A percentile compares a stretch with the other conserved stretches of the same genome.
Conservation (phyloP, 2,113 vertebrate genomes). For the Petaurus breviceps region DNA sequence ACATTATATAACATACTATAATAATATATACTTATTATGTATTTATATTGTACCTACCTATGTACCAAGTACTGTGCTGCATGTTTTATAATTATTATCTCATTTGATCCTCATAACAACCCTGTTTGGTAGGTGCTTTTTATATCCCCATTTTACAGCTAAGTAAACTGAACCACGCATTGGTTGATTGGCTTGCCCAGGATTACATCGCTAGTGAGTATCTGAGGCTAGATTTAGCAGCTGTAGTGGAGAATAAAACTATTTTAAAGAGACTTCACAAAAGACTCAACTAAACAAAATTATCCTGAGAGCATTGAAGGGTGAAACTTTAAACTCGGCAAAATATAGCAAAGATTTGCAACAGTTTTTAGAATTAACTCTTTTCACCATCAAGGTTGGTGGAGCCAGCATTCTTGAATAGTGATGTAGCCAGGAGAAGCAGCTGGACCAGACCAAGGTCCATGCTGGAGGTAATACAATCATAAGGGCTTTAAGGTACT, state of each 20-base stretch:
- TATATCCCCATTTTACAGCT: background rate
- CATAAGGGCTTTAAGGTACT: background rate
- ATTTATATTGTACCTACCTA: background rate
- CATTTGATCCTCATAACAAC: background rate
- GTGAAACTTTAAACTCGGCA: background rate
- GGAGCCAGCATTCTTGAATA: background rate
- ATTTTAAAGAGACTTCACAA: background rate
- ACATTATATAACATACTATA: no score
- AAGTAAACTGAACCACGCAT: background rate
- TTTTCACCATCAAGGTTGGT: background rate
- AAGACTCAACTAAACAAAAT: background rate
- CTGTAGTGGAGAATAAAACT: background rate
- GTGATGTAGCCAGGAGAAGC: background rate
- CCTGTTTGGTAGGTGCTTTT: background rate
- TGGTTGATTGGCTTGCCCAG: background rate
- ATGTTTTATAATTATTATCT: background rate
- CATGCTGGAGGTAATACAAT: background rate
- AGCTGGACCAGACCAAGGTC: background rate
- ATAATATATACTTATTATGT: no score
- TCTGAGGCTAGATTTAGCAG: background rate
- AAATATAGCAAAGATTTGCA: background rate
- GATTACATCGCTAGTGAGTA: background rate
- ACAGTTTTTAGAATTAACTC: background rate
- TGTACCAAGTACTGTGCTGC: background rate
- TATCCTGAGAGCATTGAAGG: background rate